Conservation (phyloP, 2,888 invertebrate species). For the Ormyrus rosae region DNA sequence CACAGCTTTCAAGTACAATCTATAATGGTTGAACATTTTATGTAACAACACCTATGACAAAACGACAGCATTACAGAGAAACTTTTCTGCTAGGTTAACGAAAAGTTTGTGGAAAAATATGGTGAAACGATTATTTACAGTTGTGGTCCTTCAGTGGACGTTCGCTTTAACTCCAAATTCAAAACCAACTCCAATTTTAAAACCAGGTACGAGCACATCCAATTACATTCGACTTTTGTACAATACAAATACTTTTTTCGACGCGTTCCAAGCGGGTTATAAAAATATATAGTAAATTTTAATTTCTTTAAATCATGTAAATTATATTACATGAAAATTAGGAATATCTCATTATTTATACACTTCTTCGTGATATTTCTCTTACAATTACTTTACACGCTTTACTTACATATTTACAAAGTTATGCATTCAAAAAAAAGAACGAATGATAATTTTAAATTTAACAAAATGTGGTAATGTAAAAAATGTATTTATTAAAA, state of each 20-base stretch:
- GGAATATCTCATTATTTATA: conserved; percentile 21
- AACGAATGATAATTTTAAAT: no score
- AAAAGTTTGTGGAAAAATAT: conserved; percentile 47
- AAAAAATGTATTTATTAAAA: no score
- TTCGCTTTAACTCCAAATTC: conserved; percentile 15
- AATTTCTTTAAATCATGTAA: conserved; percentile 35
- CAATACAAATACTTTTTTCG: background rate
- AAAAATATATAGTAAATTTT: conserved; percentile 50
- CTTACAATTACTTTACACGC: conserved; percentile 33
- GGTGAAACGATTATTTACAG: conserved; percentile 52
- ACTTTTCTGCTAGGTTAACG: conserved; percentile 50
- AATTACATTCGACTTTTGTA: conserved; percentile 36
- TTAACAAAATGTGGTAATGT: no score
- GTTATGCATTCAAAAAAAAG: no score
- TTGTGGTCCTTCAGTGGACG: conserved; percentile 25
- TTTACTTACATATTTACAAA: conserved; percentile 44
- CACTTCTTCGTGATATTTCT: background rate
- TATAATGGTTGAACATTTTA: conserved; percentile 34
- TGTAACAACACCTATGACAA: conserved; percentile 43
- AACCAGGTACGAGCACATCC: conserved; percentile 51
- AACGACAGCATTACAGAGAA: conserved; percentile 53
- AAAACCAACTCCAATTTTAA: conserved; percentile 10
- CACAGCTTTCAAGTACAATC: conserved; percentile 8
- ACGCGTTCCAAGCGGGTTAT: conserved; percentile 22
- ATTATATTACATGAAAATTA: conserved; percentile 35